Conservation (phyloP, 1,140 invertebrate species). For the Vanessa atalanta region DNA sequence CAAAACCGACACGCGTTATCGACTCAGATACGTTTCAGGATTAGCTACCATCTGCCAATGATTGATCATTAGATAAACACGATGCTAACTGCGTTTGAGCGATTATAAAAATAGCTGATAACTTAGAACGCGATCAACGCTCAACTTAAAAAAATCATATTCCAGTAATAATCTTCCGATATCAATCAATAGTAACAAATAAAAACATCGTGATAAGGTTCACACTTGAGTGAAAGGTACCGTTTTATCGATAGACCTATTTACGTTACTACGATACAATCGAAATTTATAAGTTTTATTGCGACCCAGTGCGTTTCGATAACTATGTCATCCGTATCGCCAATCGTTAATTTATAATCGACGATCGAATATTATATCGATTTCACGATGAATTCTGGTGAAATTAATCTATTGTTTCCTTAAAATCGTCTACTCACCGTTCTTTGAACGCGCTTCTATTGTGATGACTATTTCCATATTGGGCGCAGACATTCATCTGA, state of each 20-base stretch:
- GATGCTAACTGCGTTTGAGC: slow-evolving; percentile 35
- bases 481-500: slow-evolving; percentile 43
- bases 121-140: slow-evolving; percentile 34
- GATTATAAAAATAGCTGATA: slow-evolving; percentile 40
- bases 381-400: slow-evolving; percentile 62
- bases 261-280: slow-evolving; percentile 46
- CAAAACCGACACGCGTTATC: slow-evolving; percentile 29
- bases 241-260: slow-evolving; percentile 41
- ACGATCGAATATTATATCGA: slow-evolving; percentile 56
- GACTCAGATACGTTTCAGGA: slow-evolving; percentile 15
- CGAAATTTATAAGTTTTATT: slow-evolving; percentile 49
- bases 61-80: slow-evolving; percentile 47
- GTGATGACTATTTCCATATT: slow-evolving; percentile 40
- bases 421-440: slow-evolving; percentile 35
- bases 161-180: slow-evolving; percentile 16
- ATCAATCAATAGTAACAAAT: slow-evolving; percentile 21
- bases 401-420: slow-evolving; percentile 62
- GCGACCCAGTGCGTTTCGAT: slow-evolving; percentile 46
- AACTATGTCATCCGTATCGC: slow-evolving; percentile 49
- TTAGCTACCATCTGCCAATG: slow-evolving; percentile 46
- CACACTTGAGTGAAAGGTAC: slow-evolving; percentile 30
- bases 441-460: slow-evolving; percentile 40
- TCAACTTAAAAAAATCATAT: slow-evolving; percentile 40
- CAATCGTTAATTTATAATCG: slow-evolving; percentile 48
- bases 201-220: slow-evolving; percentile 30